Conservation (phyloP, 2,888 invertebrate species). For the Cremastinae sp. region DNA sequence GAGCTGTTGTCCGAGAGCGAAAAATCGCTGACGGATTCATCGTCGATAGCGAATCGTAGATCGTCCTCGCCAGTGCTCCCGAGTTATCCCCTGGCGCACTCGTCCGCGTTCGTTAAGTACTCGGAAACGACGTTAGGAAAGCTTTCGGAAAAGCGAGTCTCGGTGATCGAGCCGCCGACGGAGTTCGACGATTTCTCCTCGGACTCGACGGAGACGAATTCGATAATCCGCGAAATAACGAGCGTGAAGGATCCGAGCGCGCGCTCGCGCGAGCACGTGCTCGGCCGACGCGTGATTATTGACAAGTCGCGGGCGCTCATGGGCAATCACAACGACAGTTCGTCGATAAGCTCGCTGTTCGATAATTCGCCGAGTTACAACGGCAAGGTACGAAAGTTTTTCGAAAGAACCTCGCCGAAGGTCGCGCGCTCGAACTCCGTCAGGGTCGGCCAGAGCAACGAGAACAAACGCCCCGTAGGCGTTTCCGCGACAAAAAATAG, state of each 20-base stretch:
- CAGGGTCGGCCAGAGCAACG: constrained; percentile 66
- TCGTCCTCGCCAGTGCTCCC: constrained; percentile 50
- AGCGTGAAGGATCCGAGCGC: constrained; percentile 14
- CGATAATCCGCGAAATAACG: constrained; percentile 70
- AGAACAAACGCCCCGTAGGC: constrained; percentile 62
- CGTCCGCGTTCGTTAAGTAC: constrained; percentile 78
- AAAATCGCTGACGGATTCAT: constrained; percentile 73
- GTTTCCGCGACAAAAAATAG: constrained; percentile 33
- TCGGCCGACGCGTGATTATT: constrained; percentile 74
- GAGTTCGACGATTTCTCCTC: constrained; percentile 80
- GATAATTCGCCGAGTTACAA: constrained; percentile 31
- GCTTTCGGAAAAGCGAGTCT: constrained; percentile 72
- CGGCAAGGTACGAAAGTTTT: constrained; percentile 65
- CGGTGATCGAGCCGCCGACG: constrained; percentile 80
- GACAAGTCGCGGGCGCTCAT: constrained; percentile 72
- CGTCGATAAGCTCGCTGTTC: constrained; percentile 19
- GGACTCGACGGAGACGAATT: constrained; percentile 76
- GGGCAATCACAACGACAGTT: constrained; percentile 48
- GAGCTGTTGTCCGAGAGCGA: constrained; percentile 87
- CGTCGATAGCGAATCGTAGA: constrained; percentile 54
- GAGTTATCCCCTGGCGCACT: constrained; percentile 75
- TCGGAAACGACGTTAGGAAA: constrained; percentile 58
- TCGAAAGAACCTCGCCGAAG: constrained; percentile 66
- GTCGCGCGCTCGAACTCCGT: constrained; percentile 70
- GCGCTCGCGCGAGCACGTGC: constrained; percentile 58